phyloP scores from a whole-genome alignment of 2,797 vertebrate species.

The Xiphorhynchus erythropygius region DNA sequence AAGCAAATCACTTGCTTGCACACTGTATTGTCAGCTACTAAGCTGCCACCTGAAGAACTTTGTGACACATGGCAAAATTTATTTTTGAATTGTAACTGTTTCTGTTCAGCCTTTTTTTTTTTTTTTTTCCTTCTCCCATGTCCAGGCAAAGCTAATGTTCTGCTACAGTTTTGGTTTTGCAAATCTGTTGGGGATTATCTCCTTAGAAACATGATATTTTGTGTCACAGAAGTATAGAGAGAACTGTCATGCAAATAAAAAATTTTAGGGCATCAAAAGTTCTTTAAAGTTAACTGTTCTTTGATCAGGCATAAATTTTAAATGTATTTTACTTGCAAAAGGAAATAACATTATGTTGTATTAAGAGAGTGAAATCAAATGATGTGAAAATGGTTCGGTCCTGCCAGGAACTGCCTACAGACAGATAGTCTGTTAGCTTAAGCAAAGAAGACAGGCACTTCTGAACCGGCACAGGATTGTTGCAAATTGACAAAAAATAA shows the following conservation, averaged over 20 bases:
- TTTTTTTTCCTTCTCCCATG: neutral
- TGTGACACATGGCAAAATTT: neutral
- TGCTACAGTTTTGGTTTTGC: neutral
- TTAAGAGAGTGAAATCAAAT: neutral
- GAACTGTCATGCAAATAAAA: neutral
- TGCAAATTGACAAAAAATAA: neutral
- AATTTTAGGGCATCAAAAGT: neutral
- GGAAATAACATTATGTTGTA: rapidly evolving
- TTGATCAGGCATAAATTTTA: neutral
- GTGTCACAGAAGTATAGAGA: neutral
- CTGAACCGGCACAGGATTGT: neutral
- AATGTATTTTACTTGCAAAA: neutral
- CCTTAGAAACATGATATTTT: neutral
- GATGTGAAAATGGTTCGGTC: neutral
- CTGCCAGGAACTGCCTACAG: neutral
- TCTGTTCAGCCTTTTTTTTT: neutral
- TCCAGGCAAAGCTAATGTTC: neutral
- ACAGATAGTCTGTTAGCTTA: neutral
- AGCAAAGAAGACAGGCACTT: neutral
- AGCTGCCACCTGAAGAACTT: neutral
- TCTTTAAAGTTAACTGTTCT: neutral
- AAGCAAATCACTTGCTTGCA: neutral
- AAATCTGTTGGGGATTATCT: neutral
- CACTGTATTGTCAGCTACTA: neutral
- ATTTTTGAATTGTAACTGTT: neutral